Evolutionary conservation across 1,140 invertebrate species (phyloP).

Genomic region (Lordiphosa collinella): DNA sequence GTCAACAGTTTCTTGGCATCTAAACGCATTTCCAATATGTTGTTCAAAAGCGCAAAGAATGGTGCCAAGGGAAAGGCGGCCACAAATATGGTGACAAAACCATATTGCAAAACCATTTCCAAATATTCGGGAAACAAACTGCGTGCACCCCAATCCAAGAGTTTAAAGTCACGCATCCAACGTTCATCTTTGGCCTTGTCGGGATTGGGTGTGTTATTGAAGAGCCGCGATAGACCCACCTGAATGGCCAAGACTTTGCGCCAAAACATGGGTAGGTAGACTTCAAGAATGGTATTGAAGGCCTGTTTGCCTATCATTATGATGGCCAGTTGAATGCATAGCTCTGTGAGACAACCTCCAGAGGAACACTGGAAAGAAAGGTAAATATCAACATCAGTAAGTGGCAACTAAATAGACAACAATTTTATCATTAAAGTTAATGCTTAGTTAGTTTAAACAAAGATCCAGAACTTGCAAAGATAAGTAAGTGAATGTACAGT

Average conservation of each 20-base stretch:
- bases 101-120: conserved; percentile 97
- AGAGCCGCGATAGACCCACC: conserved; percentile 57
- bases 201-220: conserved; percentile 65
- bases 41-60: conserved; percentile 92
- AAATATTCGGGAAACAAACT: conserved; percentile 98
- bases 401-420: too few species aligned
- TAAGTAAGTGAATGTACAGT: too few species aligned
- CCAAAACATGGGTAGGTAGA: conserved; percentile 86
- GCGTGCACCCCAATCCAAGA: conserved; percentile 93
- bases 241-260: conserved; percentile 87
- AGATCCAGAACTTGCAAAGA: too few species aligned
- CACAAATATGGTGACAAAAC: conserved; percentile 94
- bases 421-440: too few species aligned
- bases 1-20: conserved; percentile 93
- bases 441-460: too few species aligned
- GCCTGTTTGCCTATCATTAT: conserved; percentile 98
- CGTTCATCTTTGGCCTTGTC: conserved; percentile 81
- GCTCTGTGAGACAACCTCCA: conserved; percentile 94
- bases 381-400: neutral
- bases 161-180: conserved; percentile 95
- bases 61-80: conserved; percentile 94
- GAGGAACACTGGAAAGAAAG: conserved; percentile 84
- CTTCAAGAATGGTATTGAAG: conserved; percentile 93
- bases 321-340: conserved; percentile 95
- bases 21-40: conserved; percentile 92